Base-by-base conservation (phyloP, 37 sponge, comb jelly and placozoan genomes). In the Bolinopsis microptera region DNA sequence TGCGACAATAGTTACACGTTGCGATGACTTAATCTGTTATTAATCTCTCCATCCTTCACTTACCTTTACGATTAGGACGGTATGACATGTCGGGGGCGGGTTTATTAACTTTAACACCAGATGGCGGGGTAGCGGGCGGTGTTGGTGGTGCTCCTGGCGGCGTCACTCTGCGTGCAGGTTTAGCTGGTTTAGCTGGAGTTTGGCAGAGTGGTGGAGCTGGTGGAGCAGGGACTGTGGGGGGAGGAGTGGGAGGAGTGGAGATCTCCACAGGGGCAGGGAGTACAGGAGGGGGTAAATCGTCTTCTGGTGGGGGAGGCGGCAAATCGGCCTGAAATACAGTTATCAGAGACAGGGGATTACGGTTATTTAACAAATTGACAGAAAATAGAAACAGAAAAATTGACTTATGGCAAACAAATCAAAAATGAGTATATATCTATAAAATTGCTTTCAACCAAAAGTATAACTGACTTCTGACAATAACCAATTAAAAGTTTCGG, bases 231-330 rank as follows among this genome's bases (percentile, higher is more conserved):
- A 38, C 13, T 3, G 83, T 35, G 83, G 83, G 24, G n/a, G 90
- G 90, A n/a, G 90, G 30, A 16, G 90, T 26, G n/a, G 90, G 90
- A 23, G 90, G 61, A 48, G 90, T 48, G 16, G 90, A 48, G 75
- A 28, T n/a, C 5, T n/a, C 75, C 31, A 28, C 31, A 24, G 75
- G 13, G 26, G 13, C 31, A 41, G 90, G 90, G 0, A 30, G 90
- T 21, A 48, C 32, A 9, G 82, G 82, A 30, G 82, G 38, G 1
- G 83, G 32, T 13, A 40, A 0, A 21, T 72, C 75, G 18, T 72
- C 75, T 3, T 86, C 90, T 5, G 61, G 90, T 24, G 90, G 90
- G 2, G 90, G 90, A 48, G 74, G 74, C 25, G 74, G 74, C 74
- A 70, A 26, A 26, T 70, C 74, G 30, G 28, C 74, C 74, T 48